Conservation (phyloP, 2,888 invertebrate genomes). For the Chymomyza procnemis region DNA sequence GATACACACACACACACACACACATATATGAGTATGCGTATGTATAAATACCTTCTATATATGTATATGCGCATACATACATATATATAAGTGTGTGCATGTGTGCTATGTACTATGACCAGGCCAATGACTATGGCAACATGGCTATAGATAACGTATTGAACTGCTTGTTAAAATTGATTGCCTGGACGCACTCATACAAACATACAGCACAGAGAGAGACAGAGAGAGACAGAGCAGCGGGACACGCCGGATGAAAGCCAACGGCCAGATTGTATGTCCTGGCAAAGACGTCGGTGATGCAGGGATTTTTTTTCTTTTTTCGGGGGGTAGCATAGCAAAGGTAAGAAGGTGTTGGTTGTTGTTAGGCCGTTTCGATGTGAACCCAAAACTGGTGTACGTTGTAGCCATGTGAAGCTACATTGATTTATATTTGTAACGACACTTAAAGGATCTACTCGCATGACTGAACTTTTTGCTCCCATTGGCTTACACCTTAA, state of each 20-base stretch:
- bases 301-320: conserved; percentile 6
- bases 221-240: neutral
- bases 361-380: conserved; percentile 43
- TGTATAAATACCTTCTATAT: neutral
- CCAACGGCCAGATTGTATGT: neutral
- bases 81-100: neutral
- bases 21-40: neutral
- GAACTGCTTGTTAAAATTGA: conserved; percentile 63
- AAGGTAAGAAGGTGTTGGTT: neutral
- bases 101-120: neutral
- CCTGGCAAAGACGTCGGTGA: neutral
- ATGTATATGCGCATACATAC: neutral
- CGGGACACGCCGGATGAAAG: neutral
- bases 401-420: conserved; percentile 9
- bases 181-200: conserved; percentile 33
- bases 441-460: conserved; percentile 49
- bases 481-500: conserved; percentile 26
- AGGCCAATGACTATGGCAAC: neutral
- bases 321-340: too few species aligned
- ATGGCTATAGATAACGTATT: neutral
- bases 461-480: neutral
- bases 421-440: conserved; percentile 70
- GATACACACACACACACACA: neutral
- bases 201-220: neutral
- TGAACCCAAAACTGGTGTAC: neutral